Evolutionary conservation across 23 tunicate species (phyloP), one percentile per base, ranked within the genome.

Genomic region (Aplidium turbinatum): DNA sequence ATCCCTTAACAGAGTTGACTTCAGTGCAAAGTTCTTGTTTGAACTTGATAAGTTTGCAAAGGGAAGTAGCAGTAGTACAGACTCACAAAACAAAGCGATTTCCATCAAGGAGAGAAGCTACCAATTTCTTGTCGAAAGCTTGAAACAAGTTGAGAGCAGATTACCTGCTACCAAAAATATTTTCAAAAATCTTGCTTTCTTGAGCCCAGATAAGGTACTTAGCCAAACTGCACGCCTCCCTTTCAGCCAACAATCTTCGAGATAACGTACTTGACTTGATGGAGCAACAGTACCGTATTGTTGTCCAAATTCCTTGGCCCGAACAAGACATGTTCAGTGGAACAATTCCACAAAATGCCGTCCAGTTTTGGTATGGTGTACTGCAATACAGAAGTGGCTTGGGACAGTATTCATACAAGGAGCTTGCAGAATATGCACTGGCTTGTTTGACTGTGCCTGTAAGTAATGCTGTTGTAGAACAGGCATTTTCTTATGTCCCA

Each of bases 381-480:
- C 23, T 54, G 60, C 60, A n/a, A 54, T 54, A 54, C 60, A 54
- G 4, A n/a, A 54, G 21, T 54, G 60, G 60, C 60, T 6, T 54
- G 60, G 60, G 60, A 42, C 60, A 54, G 22, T n/a, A 54, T 54
- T n/a, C 60, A 54, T 54, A 18, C 22, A 54, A 54, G 22, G 22
- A 54, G 60, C 60, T 54, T n/a, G 60, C 60, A 13, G 23, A n/a
- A 54, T 54, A 54, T 54, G 60, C 22, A 11, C 21, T 54, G 60
- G 60, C n/a, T 54, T 54, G 60, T n/a, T n/a, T 54, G 22, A 54
- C n/a, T 5, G 22, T 54, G 21, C 60, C 60, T 54, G 60, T 54
- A 54, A 54, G 60, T 25, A 54, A 54, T 54, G 60, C 6, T 11
- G 23, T 54, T 54, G 60, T 54, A 54, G 22, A 54, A n/a, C 4